Percentiles rank a stretch among this genome's conserved stretches.
phyloP scores from a whole-genome alignment of 1,140 invertebrate species.

The Aphaenogaster rudis region DNA sequence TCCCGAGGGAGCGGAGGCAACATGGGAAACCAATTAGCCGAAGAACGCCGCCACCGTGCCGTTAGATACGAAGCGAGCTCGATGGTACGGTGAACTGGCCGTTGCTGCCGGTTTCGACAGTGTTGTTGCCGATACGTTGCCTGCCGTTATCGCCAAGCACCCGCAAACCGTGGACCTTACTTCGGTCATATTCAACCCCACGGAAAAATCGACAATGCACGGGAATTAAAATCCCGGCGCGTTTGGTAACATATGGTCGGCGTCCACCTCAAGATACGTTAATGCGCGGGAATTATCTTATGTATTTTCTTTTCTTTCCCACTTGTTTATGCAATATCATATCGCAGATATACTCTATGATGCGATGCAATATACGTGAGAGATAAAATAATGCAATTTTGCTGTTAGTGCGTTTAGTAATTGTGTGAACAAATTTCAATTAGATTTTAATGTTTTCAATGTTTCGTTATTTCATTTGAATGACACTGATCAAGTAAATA shows the following conservation, averaged over 20 bases:
- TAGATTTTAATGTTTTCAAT: background rate
- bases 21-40: constrained; percentile 87
- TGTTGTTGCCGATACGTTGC: constrained; percentile 77
- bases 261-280: constrained; percentile 57
- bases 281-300: constrained; percentile 65
- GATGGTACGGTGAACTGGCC: constrained; percentile 59
- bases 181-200: constrained; percentile 59
- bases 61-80: constrained; percentile 82
- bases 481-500: background rate
- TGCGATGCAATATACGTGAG: background rate
- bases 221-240: constrained; percentile 64
- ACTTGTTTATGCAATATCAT: background rate
- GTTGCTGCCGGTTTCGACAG: constrained; percentile 59
- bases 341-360: constrained; percentile 16
- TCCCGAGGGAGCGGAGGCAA: constrained; percentile 83
- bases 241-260: constrained; percentile 53
- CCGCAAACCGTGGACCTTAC: constrained; percentile 69
- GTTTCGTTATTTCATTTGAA: background rate
- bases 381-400: constrained; percentile 31
- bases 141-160: constrained; percentile 70
- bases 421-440: background rate
- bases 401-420: background rate
- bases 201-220: constrained; percentile 52
- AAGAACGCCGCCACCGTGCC: constrained; percentile 81
- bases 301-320: background rate